Evolutionary conservation across 2,113 vertebrate species (phyloP), one percentile per base, ranked within the genome.

Genomic region (Gavia stellata): DNA sequence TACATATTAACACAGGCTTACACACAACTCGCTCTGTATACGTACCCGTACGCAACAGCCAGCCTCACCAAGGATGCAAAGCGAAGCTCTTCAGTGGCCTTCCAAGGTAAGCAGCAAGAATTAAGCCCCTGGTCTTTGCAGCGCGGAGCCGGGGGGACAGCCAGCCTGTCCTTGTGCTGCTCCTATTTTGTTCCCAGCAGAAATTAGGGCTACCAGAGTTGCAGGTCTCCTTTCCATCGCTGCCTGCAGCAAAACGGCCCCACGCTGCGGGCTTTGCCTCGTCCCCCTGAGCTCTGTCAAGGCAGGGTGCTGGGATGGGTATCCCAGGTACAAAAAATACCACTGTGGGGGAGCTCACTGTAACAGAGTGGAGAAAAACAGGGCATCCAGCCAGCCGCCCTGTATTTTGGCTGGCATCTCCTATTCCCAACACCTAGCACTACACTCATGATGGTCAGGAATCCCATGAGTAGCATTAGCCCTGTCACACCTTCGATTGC

Each of bases 41-140:
- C 2, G 6, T 34, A 67, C 31, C 78, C 10, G 0, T 11, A 19
- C 0, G 0, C 61, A 47, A 17, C 61, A 59, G 81, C 87, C 87
- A 50, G 72, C 17, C 38, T 75, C 94, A 88, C 80, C 80, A 73
- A 7, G 59, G 75, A 65, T 68, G 59, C 19, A 8, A 73, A 58
- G 66, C 12, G 7, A 40, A 79, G 71, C 53, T 75, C 47, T 79
- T 53, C 93, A 73, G 79, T 71, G 63, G 89, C 81, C 28, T 82
- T 75, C 95, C 92, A 96, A 92, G 70, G 67, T 7, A 92, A 96
- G 87, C 93, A 88, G 87, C 19, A 19, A 63, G 72, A 85, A 82
- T 23, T n/a, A 11, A 87, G 44, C 14, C 61, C 55, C 34, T 33
- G 24, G 23, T 52, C 47, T 33, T 47, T 26, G 80, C 66, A 31